Evolutionary conservation across 1,140 invertebrate species (phyloP).

Genomic region (Pseudomyrmex sp.): DNA sequence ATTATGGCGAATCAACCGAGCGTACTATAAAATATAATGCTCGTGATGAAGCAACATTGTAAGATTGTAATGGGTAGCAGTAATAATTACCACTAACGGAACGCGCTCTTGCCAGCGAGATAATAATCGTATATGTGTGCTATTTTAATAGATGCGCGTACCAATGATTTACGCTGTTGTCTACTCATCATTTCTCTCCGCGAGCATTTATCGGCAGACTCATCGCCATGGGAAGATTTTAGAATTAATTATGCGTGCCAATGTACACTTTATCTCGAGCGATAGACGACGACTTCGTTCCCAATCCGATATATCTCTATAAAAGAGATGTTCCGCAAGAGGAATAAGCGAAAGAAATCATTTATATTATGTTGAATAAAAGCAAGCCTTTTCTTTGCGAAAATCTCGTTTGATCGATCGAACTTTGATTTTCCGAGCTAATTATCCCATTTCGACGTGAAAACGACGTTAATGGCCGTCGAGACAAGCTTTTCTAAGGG

Average conservation of each 20-base stretch:
- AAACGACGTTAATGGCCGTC: slow-evolving; percentile 78
- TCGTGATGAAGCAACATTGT: slow-evolving; percentile 51
- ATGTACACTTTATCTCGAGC: not conserved
- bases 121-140: slow-evolving; percentile 44
- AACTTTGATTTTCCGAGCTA: slow-evolving; percentile 64
- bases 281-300: not conserved
- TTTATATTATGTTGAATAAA: not conserved
- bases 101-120: slow-evolving; percentile 25
- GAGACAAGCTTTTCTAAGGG: slow-evolving; percentile 75
- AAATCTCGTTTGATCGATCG: slow-evolving; percentile 64
- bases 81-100: slow-evolving; percentile 50
- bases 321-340: not conserved
- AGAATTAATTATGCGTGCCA: slow-evolving; percentile 13
- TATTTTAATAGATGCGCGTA: slow-evolving; percentile 49
- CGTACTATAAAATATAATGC: slow-evolving; percentile 51
- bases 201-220: slow-evolving; percentile 19
- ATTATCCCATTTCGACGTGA: slow-evolving; percentile 65
- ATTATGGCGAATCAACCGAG: slow-evolving; percentile 57
- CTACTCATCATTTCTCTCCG: slow-evolving; percentile 40
- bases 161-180: slow-evolving; percentile 53
- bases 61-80: slow-evolving; percentile 41
- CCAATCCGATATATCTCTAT: not conserved
- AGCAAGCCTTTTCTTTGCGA: not conserved
- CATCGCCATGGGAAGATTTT: slow-evolving; percentile 51
- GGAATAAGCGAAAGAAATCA: not conserved